Evolutionary conservation across 2,888 invertebrate genomes (phyloP).

Genomic region (Alentia gelatinosa): DNA sequence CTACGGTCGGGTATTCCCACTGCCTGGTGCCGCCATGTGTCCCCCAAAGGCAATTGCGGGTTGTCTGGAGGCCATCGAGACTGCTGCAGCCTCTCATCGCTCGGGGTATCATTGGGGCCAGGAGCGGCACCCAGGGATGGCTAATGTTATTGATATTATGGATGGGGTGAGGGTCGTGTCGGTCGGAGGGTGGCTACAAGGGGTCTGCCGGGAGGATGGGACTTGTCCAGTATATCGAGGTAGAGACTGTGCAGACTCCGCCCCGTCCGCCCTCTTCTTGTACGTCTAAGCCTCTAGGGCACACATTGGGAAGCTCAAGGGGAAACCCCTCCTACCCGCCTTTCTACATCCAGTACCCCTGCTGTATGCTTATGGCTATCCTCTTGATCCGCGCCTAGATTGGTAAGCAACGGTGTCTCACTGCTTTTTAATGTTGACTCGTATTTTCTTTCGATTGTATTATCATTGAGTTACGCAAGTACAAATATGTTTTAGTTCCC

Average conservation of each 20-base stretch:
- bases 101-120: not conserved
- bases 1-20: not conserved
- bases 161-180: not conserved
- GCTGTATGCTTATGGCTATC: too few species aligned
- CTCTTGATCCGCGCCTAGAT: too few species aligned
- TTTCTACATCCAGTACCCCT: too few species aligned
- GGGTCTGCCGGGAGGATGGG: not conserved
- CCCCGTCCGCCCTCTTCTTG: not conserved
- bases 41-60: not conserved
- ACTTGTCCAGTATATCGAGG: not conserved
- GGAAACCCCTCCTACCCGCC: not conserved
- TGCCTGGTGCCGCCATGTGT: not conserved
- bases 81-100: not conserved
- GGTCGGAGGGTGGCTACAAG: not conserved
- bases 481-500: too few species aligned
- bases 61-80: not conserved
- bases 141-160: conserved; percentile 47
- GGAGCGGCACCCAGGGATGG: not conserved
- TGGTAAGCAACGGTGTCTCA: too few species aligned
- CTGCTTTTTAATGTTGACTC: too few species aligned
- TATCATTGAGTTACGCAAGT: too few species aligned
- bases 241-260: not conserved
- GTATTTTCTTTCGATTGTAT: too few species aligned
- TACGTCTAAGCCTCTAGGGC: not conserved
- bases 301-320: not conserved